Base-by-base conservation (phyloP, 2,797 vertebrate genomes). In the Psittacula echo region DNA sequence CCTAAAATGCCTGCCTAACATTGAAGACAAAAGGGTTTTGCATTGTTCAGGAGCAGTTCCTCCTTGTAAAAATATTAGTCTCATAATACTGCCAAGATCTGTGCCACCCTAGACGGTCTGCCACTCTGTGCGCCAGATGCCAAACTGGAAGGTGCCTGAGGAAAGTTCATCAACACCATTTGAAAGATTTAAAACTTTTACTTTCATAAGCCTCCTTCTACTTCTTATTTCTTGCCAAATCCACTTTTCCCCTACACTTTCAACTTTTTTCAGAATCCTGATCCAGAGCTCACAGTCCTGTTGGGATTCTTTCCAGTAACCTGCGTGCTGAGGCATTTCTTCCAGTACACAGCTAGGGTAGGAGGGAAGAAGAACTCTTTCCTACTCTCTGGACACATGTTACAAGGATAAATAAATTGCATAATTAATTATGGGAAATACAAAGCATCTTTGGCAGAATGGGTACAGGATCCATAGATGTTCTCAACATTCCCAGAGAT, bases 11-110 rank as follows among this genome's bases (percentile, higher is more conserved):
- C 71, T 89, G 17, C 23, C 45, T 92, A 78, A 41, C 37, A 54
- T 53, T 68, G 76, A 85, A 60, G 39, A 62, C 26, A 68, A 93
- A 79, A 82, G 22, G 2, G 5, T 67, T 92, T 54, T 91, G 34
- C 41, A 23, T 45, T 73, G 17, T 77, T 90, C 78, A 86, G 56
- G 53, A 95, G 73, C 41, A 42, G 27, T 85, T 93, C 64, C 45
- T 92, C 87, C 75, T 78, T 95, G 44, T 85, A 87, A 95, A 97
- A 97, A 81, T 91, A 87, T 48, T 85, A 91, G 67, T 88, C 77
- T 51, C 42, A 7, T 29, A 90, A 78, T n/a, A 81, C 27, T 53
- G 62, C n/a, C 74, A 88, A 87, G 42, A 75, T 66, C 30, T 22
- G 45, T 51, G 80, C 37, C 72, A 11, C 26, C 19, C 13, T n/a